These are phyloP conservation scores for Limosa lapponica DNA, from an alignment of 2,797 vertebrate genomes.

Conservation along the genomic window DNA sequence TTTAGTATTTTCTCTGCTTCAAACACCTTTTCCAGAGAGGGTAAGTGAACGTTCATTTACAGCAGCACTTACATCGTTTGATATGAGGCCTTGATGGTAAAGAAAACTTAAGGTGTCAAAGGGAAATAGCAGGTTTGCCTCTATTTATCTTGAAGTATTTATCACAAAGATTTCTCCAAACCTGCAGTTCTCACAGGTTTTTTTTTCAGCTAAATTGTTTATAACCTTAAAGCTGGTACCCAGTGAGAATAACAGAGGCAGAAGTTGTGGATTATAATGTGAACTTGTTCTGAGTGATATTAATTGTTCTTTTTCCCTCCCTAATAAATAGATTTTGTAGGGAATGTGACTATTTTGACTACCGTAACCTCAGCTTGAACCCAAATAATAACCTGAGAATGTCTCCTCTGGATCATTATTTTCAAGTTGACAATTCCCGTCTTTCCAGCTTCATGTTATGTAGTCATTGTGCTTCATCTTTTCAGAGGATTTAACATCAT, in stretches of 20 bases:
- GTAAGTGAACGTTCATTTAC: neutral
- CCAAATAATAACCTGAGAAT: neutral
- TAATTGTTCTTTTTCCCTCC: neutral
- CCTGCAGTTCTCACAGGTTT: fast-evolving
- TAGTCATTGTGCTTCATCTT: neutral
- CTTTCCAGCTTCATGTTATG: neutral
- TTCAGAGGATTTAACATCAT: neutral
- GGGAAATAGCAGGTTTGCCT: neutral
- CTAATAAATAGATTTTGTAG: neutral
- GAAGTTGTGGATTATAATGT: neutral
- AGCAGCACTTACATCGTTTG: neutral
- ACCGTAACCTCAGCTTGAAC: neutral
- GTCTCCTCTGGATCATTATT: neutral
- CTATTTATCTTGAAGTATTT: neutral
- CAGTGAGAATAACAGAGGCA: neutral
- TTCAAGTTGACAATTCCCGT: neutral
- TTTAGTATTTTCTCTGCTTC: neutral
- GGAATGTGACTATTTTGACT: neutral
- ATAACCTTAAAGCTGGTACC: neutral
- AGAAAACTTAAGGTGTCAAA: neutral
- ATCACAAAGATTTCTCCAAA: neutral
- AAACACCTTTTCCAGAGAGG: neutral
- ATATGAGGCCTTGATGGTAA: neutral
- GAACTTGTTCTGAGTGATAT: neutral
- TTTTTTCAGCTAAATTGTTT: neutral